Evolutionary conservation across 2,888 invertebrate species (phyloP), one percentile per base, ranked within the genome.

Genomic region (Oscheius sp.): DNA sequence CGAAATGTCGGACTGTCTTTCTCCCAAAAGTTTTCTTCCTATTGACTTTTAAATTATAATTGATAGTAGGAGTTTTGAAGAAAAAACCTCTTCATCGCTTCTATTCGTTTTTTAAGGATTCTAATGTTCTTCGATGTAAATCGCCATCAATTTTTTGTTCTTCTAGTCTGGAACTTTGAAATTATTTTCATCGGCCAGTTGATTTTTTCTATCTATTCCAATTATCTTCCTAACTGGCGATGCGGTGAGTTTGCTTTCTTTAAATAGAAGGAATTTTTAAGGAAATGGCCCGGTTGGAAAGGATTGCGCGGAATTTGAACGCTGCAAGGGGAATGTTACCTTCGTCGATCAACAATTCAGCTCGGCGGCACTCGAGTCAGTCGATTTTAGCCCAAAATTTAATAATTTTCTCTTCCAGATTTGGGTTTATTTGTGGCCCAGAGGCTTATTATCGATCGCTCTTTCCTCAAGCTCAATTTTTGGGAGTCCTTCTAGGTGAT

Each of bases 141-240:
- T 73, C 82, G 85, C 34, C 86, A 86, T 74, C 85, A 85, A 65
- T 58, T 80, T 17, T 76, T 83, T 69, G 82, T 81, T 12, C 76
- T 84, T 34, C 55, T 86, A 68, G 81, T 84, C 61, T 85, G 85
- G 85, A 84, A 85, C 63, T 86, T 85, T 71, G 76, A 82, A 45
- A 81, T 84, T n/a, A 84, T 83, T 68, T 84, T 84, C 68, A 82
- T 82, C 6, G 79, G 78, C 3, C 84, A 84, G 64, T 75, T 76
- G 72, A 81, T 84, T 34, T 84, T 82, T 52, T 80, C 84, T 23
- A 85, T 84, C 31, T 84, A 85, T 67, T 82, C 82, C 48, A 84
- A 85, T 69, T 84, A 84, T 68, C 75, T 82, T n/a, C 84, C 84
- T 12, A 65, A 74, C 27, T 76, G 78, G 78, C 70, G 70, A 50